These are phyloP conservation scores for Drosophila nebulosa DNA, from an alignment of 1,140 invertebrate genomes.

Conservation along the genomic window DNA sequence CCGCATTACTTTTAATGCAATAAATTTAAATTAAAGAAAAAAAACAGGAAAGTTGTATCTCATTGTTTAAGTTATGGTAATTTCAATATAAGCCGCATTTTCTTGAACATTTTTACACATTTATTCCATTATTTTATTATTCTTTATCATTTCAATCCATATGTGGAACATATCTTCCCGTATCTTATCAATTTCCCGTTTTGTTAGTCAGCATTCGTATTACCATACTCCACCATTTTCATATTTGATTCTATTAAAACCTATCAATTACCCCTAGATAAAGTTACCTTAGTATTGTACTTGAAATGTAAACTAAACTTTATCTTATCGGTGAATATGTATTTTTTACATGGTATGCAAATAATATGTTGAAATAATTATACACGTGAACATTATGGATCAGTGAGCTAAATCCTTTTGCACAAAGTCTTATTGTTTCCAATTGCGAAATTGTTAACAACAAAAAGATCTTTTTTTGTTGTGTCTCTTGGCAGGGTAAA, in stretches of 20 bases:
- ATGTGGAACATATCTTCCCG: not conserved
- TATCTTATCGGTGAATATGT: not conserved
- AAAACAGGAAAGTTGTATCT: too few relatives aligned
- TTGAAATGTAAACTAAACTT: not conserved
- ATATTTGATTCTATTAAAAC: not conserved
- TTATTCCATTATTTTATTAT: too few relatives aligned
- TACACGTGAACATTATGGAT: not conserved
- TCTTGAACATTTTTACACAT: too few relatives aligned
- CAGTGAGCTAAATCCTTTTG: not conserved
- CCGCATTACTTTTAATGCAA: too few relatives aligned
- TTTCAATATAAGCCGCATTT: too few relatives aligned
- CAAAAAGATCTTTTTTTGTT: conserved; percentile 38
- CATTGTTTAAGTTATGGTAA: too few relatives aligned
- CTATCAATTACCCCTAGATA: not conserved
- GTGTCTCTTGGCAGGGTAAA: conserved; percentile 49
- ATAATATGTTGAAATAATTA: not conserved
- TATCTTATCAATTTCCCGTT: not conserved
- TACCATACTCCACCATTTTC: not conserved
- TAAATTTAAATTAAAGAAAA: too few relatives aligned
- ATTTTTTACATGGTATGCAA: not conserved
- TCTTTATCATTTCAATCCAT: not conserved
- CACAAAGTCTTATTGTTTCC: too few relatives aligned
- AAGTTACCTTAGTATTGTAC: not conserved
- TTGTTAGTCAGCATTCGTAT: not conserved
- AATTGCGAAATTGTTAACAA: not conserved